Evolutionary conservation across 2,113 vertebrate species (phyloP).

Genomic region (Vicugna pacos): DNA sequence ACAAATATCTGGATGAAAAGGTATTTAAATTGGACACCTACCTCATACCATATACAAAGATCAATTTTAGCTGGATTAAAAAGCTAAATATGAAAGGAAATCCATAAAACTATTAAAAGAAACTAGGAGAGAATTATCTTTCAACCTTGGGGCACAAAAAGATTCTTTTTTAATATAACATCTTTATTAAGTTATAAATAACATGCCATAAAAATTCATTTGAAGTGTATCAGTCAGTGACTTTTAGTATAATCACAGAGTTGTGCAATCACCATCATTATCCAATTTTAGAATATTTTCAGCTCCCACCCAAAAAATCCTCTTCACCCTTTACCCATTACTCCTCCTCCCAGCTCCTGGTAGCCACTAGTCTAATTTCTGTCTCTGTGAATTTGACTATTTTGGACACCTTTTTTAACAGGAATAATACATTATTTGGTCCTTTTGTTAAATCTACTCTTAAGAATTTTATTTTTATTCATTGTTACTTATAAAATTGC

Average conservation of each 20-base stretch:
- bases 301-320: no score
- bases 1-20: not conserved
- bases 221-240: not conserved
- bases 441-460: not conserved
- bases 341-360: not conserved
- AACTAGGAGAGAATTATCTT: not conserved
- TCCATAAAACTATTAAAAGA: not conserved
- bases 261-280: not conserved
- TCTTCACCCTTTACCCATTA: not conserved
- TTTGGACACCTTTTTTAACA: not conserved
- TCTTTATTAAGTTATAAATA: not conserved
- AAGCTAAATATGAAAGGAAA: not conserved
- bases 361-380: not conserved
- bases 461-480: slow-evolving; percentile 34
- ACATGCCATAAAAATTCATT: not conserved
- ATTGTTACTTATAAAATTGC: not conserved
- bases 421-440: not conserved
- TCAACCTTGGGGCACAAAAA: not conserved
- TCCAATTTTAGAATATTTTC: not conserved
- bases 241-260: not conserved
- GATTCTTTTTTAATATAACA: not conserved
- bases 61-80: not conserved
- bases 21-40: not conserved
- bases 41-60: not conserved
- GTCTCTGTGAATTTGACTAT: not conserved